phyloP scores from a whole-genome alignment of 2,113 vertebrate genomes.

The Sebastes schlegelii region DNA sequence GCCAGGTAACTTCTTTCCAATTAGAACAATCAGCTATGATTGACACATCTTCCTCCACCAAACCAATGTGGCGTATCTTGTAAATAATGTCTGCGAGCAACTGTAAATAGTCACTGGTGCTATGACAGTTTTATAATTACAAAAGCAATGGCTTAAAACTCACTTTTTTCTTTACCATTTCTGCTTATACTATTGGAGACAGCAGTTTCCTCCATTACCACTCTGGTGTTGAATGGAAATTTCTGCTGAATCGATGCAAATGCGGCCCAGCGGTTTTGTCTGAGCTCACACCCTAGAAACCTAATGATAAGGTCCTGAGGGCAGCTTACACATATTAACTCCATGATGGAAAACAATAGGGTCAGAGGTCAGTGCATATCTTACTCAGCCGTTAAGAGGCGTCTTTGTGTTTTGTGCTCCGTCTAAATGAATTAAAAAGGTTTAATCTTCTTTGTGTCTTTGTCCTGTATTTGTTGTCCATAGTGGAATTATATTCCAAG shows the following conservation, averaged over 20 bases:
- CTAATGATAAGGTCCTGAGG: constrained; percentile 26
- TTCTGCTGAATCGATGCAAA: constrained; percentile 60
- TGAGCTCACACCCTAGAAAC: constrained; percentile 39
- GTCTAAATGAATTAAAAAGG: background rate
- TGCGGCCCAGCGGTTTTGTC: constrained; percentile 1
- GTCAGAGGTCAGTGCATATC: constrained; percentile 23
- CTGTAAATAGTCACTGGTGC: background rate
- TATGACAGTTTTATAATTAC: constrained; percentile 36
- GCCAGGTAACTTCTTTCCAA: background rate
- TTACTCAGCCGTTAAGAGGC: background rate
- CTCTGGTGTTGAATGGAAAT: background rate
- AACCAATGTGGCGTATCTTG: constrained; percentile 1
- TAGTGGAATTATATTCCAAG: too few species aligned
- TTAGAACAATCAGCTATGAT: background rate
- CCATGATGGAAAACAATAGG: background rate
- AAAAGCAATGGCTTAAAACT: constrained; percentile 20
- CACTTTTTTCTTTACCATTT: background rate
- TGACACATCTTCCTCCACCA: background rate
- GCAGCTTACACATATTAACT: constrained; percentile 5
- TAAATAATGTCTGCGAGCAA: constrained; percentile 22
- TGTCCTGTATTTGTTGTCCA: background rate
- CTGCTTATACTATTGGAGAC: background rate
- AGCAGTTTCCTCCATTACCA: constrained; percentile 42
- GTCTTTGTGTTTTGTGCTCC: background rate
- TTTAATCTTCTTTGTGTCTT: background rate